Evolutionary conservation across 1,140 invertebrate species (phyloP).

Genomic region (Caenorhabditis elegans): WBcel235 BX284603.4:7706001-7706500

Average conservation of each 20-base stretch:
- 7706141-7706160: background rate
- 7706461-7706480: background rate
- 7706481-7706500: background rate
- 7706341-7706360: background rate
- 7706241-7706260: background rate
- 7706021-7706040: background rate
- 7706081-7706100: background rate
- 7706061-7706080: background rate
- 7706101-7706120: background rate
- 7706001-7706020: background rate
- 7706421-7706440: background rate
- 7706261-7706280: background rate
- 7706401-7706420: slow-evolving; percentile 2
- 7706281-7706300: background rate
- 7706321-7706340: background rate
- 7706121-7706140: background rate
- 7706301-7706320: background rate
- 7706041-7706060: background rate
- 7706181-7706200: background rate
- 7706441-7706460: too few species aligned
- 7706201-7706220: background rate
- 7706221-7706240: background rate
- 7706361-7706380: background rate
- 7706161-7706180: background rate
- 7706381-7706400: background rate